Base-by-base conservation (phyloP, 2,797 vertebrate genomes). In the Prunella strophiata region DNA sequence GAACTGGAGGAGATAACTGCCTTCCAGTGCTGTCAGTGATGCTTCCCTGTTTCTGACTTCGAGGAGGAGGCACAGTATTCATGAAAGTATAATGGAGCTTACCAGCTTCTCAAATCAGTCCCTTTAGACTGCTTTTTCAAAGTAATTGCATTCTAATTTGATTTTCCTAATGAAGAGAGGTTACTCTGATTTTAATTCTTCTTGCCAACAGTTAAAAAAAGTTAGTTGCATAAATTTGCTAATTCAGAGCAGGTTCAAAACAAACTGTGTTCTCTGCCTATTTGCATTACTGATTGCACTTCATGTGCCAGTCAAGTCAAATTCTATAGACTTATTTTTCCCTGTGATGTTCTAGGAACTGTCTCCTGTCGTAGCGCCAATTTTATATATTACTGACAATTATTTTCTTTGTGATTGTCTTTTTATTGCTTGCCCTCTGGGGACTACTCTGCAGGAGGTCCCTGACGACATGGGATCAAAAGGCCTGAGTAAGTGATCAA, bases 401-500 rank as follows among this genome's bases (percentile, higher is more conserved):
- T 98, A 97, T 99, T 98, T 98, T 99, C 97, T 98, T 97, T 99
- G 97, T 99, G 98, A 98, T 99, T 99, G 98, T 99, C 98, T 98
- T 98, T 98, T 98, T 98, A 97, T 97, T 96, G 98, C 98, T 98
- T 98, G 98, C 98, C 98, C 98, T 98, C 97, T 98, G 98, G 98
- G 98, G 98, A 98, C 98, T 97, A 98, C 98, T 97, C 98, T 96
- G 98, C 99, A 99, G 99, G 99, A 99, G 98, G 98, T 98, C 98
- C 98, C 98, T 98, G 99, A 99, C 92, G 99, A 99, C 98, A 97
- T 98, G 98, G 98, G 99, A 96, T 98, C 98, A 98, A 99, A 98
- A 98, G 98, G 98, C 98, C 98, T 99, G 99, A 99, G 99, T 99
- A 99, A 99, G 99, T 99, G 97, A 98, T 96, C 96, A 95, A 96